Evolutionary conservation across 2,888 invertebrate genomes (phyloP), one percentile per base, ranked within the genome.

Genomic region (Phyllotreta cruciferae): DNA sequence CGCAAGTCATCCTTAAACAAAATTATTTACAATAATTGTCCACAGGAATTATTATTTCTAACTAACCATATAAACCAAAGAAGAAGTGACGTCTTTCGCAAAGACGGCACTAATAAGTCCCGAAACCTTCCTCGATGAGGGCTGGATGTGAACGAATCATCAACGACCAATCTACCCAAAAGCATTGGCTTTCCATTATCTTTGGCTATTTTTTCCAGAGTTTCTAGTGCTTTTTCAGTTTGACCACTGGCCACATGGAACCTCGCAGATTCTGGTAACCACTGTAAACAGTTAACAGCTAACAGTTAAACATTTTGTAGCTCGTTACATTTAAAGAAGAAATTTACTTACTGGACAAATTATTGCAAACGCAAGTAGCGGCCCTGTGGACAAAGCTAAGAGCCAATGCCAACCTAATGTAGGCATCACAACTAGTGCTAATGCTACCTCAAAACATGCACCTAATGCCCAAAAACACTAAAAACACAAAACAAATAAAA

Each of bases 391-490:
- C n/a, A 96, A 83, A n/a, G 90, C 93, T 11, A 97, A 85, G 37
- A 97, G 85, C 91, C 94, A 95, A 75, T 94, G 88, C 87, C 96
- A 95, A 45, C 96, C 96, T 70, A 94, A 84, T 0, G 90, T 90
- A 1, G 96, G 95, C 93, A 96, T 96, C 60, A 97, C 89, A 38
- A 93, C 87, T 71, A 96, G 83, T 9, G 96, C 96, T 66, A 97
- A 82, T 13, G 94, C 88, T 53, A 96, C 95, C 83, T 96, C 96
- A 77, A 96, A 88, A 79, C 95, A 96, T 7, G 96, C 94, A 38
- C 97, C 97, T 45, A 97, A 85, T 0, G 96, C 96, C 97, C 96
- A 97, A 83, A 97, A 97, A 83, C 94, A 93, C 92, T 93, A 80
- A 34, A 62, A 47, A 63, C 50, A 34, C 47, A 62, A 56, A 56